A percentile compares a stretch with the other conserved stretches of the same genome.
These are phyloP conservation scores for Bradypodion pumilum DNA, from an alignment of 2,797 vertebrate genomes.

Conservation along the genomic window DNA sequence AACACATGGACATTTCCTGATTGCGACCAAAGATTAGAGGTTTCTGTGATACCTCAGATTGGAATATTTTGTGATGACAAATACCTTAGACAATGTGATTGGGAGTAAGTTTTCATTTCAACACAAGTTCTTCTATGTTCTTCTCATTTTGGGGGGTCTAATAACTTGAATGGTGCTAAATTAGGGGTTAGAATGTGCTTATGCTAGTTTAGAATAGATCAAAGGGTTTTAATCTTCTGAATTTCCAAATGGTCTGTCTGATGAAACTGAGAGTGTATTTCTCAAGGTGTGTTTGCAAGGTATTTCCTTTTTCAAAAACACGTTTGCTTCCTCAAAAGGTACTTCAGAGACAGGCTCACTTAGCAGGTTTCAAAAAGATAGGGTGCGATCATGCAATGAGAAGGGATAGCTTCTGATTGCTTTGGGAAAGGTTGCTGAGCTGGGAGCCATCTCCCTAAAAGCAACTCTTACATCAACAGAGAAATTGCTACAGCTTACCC, in stretches of 20 bases:
- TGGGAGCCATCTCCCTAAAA: background rate
- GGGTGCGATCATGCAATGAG: background rate
- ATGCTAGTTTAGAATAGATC: slow-evolving; percentile 24
- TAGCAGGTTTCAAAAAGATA: background rate
- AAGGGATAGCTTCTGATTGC: background rate
- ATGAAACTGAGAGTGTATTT: background rate
- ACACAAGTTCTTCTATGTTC: background rate
- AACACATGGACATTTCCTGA: too few relatives aligned
- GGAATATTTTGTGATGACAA: slow-evolving; percentile 10
- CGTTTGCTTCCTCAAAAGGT: background rate
- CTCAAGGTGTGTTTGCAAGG: background rate
- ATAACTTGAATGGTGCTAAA: slow-evolving; percentile 1
- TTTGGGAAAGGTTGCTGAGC: too few relatives aligned
- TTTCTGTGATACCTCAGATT: background rate
- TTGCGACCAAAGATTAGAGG: background rate
- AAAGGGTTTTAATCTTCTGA: slow-evolving; percentile 16
- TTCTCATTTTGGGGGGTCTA: slow-evolving; percentile 11
- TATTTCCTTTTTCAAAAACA: background rate
- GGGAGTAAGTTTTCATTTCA: slow-evolving; percentile 30
- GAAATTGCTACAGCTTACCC: too few relatives aligned
- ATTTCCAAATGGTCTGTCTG: background rate
- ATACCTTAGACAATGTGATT: slow-evolving; percentile 12
- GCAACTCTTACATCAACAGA: too few relatives aligned
- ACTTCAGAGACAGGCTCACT: background rate
- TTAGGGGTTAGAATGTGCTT: background rate